phyloP scores from a whole-genome alignment of 2,888 invertebrate species.

The Stenotaenia linearis region DNA sequence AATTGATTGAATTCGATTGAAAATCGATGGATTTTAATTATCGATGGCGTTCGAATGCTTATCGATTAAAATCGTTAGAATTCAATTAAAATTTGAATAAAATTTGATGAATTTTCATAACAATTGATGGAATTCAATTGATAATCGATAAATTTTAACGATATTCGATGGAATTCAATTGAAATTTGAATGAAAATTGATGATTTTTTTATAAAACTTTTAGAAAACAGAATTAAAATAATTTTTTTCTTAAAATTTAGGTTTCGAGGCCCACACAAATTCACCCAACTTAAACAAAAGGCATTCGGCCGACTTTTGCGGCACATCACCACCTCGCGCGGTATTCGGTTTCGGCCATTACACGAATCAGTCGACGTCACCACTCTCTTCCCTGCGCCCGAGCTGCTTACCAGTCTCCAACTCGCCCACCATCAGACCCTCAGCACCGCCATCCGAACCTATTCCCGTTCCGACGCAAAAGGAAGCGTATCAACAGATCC shows the following conservation, averaged over 20 bases:
- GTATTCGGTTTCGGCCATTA: not conserved
- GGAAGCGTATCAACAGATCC: constrained; percentile 52
- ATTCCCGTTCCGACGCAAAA: constrained; percentile 67
- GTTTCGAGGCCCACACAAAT: not conserved
- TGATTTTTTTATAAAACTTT: too few species aligned
- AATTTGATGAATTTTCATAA: too few species aligned
- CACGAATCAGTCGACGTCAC: constrained; percentile 28
- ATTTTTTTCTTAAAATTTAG: not conserved
- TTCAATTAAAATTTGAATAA: too few species aligned
- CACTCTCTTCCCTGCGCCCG: constrained; percentile 35
- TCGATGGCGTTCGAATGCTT: too few species aligned
- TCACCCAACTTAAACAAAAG: not conserved
- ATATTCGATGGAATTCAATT: too few species aligned
- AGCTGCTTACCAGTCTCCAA: constrained; percentile 32
- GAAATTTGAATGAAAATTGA: not conserved
- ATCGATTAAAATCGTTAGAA: too few species aligned
- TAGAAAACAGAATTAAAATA: too few species aligned
- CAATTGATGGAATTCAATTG: too few species aligned
- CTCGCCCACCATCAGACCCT: constrained; percentile 27
- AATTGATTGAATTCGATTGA: too few species aligned
- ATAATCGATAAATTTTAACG: constrained; percentile 28
- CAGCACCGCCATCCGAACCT: constrained; percentile 56
- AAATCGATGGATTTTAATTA: too few species aligned
- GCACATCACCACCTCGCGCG: not conserved
- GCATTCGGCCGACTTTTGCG: constrained; percentile 30